These are phyloP conservation scores for Scrobipalpa atriplicella DNA, from an alignment of 2,888 invertebrate species.

Conservation along the genomic window DNA sequence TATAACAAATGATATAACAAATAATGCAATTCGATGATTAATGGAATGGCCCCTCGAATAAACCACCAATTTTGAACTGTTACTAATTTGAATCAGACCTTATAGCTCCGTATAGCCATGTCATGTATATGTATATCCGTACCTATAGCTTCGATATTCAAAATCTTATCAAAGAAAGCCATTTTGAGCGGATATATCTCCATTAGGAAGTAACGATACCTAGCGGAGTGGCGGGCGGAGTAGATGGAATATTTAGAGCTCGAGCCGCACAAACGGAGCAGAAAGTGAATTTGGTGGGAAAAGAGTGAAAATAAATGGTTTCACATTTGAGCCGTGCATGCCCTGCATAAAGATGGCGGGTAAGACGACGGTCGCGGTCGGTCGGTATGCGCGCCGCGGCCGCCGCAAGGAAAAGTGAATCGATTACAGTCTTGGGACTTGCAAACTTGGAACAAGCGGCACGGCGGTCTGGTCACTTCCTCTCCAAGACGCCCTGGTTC, in stretches of 20 bases:
- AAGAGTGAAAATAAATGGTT: slow-evolving; percentile 66
- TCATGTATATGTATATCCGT: no score
- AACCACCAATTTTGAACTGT: neutral
- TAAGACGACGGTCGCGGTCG: slow-evolving; percentile 23
- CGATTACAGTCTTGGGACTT: slow-evolving; percentile 36
- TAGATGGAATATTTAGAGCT: slow-evolving; percentile 38
- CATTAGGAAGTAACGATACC: slow-evolving; percentile 28
- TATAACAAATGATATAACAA: slow-evolving; percentile 32
- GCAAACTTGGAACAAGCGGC: slow-evolving; percentile 19
- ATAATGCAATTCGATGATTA: slow-evolving; percentile 15
- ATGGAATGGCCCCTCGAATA: neutral
- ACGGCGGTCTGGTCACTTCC: slow-evolving; percentile 16
- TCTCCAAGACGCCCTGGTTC: neutral
- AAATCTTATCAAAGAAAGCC: slow-evolving; percentile 10
- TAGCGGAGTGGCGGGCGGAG: slow-evolving; percentile 30
- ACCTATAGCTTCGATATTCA: neutral
- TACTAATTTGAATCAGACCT: neutral
- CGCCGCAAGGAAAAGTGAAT: slow-evolving; percentile 28
- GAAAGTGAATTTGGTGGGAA: slow-evolving; percentile 71
- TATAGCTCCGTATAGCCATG: neutral
- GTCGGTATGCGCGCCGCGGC: slow-evolving; percentile 36
- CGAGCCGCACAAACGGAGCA: slow-evolving; percentile 53
- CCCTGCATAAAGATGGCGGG: slow-evolving; percentile 52
- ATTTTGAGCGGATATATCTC: neutral
- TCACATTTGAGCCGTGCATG: slow-evolving; percentile 50